phyloP scores from a whole-genome alignment of 2,888 invertebrate species.

The Entomobrya multifasciata region DNA sequence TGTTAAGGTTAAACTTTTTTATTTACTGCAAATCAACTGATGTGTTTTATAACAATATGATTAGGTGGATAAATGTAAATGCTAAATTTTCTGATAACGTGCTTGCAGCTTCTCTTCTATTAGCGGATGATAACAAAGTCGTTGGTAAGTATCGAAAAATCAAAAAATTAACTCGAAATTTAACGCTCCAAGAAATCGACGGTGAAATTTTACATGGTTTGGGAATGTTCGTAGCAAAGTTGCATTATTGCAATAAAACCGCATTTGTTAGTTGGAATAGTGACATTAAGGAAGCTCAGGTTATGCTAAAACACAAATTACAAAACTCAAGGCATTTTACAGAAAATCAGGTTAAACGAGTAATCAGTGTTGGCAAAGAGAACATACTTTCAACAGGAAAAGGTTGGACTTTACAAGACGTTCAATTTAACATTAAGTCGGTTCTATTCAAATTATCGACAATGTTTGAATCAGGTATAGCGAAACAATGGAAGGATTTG shows the following conservation, averaged over 20 bases:
- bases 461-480: too few relatives aligned
- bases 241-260: not conserved
- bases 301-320: not conserved
- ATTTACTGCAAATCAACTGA: too few relatives aligned
- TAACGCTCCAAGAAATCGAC: too few relatives aligned
- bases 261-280: not conserved
- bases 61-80: too few relatives aligned
- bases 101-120: too few relatives aligned
- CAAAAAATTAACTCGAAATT: not conserved
- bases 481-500: conserved; percentile 14
- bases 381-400: not conserved
- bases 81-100: too few relatives aligned
- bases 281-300: not conserved
- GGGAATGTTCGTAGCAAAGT: not conserved
- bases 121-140: not conserved
- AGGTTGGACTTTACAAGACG: not conserved
- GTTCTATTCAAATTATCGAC: not conserved
- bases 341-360: not conserved
- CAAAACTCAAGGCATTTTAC: not conserved
- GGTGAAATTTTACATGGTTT: not conserved
- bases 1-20: not conserved
- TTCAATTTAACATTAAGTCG: not conserved
- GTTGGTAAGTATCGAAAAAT: not conserved
- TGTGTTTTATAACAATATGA: too few relatives aligned
- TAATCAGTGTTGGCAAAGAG: not conserved